Evolutionary conservation across 2,113 vertebrate genomes (phyloP), one percentile per base, ranked within the genome.

Genomic region (Prunella fulvescens): DNA sequence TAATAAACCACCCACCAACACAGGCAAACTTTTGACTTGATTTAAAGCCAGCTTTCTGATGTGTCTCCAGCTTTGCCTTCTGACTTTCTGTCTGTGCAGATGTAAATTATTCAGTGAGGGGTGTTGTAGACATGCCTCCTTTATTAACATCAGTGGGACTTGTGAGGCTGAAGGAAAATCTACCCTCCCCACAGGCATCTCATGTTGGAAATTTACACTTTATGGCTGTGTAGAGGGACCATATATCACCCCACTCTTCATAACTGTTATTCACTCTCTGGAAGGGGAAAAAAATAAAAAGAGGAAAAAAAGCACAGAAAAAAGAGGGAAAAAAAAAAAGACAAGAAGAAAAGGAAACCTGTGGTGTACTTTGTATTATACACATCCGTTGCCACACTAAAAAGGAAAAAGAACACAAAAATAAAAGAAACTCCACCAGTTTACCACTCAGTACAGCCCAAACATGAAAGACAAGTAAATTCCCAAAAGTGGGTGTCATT

Each of bases 51-150:
- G 17, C 37, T 93, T 91, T 96, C 81, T 96, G 95, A 93, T 97
- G 92, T 95, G 85, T 92, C 85, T 96, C 93, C 94, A 95, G 86
- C 67, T 93, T 86, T 91, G 93, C 86, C 70, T 96, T 92, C 81
- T 95, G 80, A 94, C 92, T 94, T 82, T 93, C 56, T 77, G 51
- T 79, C 90, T 92, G 64, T 83, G 81, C 94, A 94, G 85, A 94
- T 85, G 90, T 96, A 95, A 96, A 97, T 97, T 96, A 96, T 96
- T 95, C 91, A 89, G 73, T 2, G 18, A 96, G 37, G 87, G 87
- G 91, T 92, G 86, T 62, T 94, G 84, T 44, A 92, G 93, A 92
- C 92, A 88, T 91, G 86, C 95, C 79, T 96, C 72, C 85, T 93
- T 96, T 93, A 93, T 97, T 96, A 97, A 95, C 3, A 22, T 93